Evolutionary conservation across 2,888 invertebrate species (phyloP).

Genomic region (Melipona bicolor): DNA sequence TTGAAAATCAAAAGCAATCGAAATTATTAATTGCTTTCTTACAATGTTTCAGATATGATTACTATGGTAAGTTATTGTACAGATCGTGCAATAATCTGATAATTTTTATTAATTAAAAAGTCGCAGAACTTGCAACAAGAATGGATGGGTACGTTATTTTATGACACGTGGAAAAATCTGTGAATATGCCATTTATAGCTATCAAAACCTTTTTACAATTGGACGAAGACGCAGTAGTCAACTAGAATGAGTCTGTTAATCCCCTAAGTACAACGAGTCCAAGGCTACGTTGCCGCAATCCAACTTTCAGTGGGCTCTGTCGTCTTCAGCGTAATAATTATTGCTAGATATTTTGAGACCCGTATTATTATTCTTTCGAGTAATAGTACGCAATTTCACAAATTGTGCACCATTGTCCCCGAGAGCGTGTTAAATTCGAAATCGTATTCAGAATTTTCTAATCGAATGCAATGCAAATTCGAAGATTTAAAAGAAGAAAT

Average conservation of each 20-base stretch:
- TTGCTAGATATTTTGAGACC: slow-evolving; percentile 73
- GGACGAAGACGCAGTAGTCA: slow-evolving; percentile 2
- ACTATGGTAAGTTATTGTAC: neutral
- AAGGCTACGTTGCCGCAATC: slow-evolving; percentile 76
- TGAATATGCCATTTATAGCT: neutral
- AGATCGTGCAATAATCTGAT: neutral
- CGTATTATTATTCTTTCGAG: slow-evolving; percentile 21
- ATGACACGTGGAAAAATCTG: no score
- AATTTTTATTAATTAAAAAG: neutral
- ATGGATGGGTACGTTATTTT: neutral
- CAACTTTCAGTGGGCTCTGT: slow-evolving; percentile 72
- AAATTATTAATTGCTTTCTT: slow-evolving; percentile 28
- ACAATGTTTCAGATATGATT: neutral
- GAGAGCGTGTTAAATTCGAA: neutral
- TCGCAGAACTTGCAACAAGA: neutral
- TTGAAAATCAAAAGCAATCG: neutral
- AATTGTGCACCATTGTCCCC: no score
- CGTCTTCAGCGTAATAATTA: slow-evolving; percentile 67
- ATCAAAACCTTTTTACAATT: neutral
- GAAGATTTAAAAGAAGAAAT: neutral
- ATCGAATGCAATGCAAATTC: neutral
- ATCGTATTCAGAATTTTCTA: neutral
- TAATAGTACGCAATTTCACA: slow-evolving; percentile 2
- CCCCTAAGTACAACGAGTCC: slow-evolving; percentile 77
- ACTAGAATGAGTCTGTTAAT: slow-evolving; percentile 53